Evolutionary conservation across 2,797 vertebrate species (phyloP).

Genomic region (Pelochelys cantorii): DNA sequence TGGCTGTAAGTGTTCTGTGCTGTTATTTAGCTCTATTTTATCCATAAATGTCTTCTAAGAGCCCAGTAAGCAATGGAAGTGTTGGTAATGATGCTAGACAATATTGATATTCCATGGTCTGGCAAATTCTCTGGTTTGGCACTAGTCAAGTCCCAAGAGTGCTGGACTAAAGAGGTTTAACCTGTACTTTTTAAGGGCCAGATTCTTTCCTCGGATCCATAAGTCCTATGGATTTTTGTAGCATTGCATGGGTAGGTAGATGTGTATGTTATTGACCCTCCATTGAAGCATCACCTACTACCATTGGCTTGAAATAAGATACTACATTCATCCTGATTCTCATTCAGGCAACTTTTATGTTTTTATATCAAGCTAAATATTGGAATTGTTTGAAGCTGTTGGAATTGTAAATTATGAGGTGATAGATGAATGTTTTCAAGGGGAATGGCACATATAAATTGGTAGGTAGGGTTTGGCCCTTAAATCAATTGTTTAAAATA

Average conservation of each 20-base stretch:
- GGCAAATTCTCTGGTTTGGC: too few relatives aligned
- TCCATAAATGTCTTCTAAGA: too few relatives aligned
- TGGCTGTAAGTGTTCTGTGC: too few relatives aligned
- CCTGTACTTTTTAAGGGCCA: neutral
- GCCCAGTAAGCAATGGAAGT: too few relatives aligned
- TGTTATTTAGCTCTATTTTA: too few relatives aligned
- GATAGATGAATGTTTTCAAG: neutral
- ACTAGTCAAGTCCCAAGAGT: too few relatives aligned
- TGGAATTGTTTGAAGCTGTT: neutral
- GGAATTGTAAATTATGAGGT: neutral
- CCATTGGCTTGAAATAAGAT: neutral
- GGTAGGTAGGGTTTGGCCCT: neutral
- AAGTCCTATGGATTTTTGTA: neutral
- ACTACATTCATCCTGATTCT: neutral
- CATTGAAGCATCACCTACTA: slow-evolving; percentile 4
- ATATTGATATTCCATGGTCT: too few relatives aligned
- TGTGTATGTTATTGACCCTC: neutral
- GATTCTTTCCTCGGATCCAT: neutral
- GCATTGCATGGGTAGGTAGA: neutral
- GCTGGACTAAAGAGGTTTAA: too few relatives aligned
- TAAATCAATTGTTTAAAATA: neutral
- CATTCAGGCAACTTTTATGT: neutral
- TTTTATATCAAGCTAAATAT: neutral
- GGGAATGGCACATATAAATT: neutral
- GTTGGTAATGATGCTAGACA: too few relatives aligned